Evolutionary conservation across 1,140 invertebrate genomes (phyloP).

Genomic region (Aricia agestis): DNA sequence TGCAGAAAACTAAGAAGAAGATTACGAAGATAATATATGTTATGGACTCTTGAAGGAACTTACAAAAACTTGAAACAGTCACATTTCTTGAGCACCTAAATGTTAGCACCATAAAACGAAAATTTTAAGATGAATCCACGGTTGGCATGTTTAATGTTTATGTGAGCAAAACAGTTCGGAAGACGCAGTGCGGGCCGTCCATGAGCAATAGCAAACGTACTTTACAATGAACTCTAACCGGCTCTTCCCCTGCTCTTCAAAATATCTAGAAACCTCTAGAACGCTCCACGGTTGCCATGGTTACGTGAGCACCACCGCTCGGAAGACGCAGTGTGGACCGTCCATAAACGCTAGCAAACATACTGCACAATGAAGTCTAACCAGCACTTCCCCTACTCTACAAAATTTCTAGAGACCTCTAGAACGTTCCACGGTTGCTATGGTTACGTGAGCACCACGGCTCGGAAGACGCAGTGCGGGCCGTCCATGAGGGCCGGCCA

Average conservation of each 20-base stretch:
- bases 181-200: constrained; percentile 77
- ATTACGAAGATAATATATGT: no score
- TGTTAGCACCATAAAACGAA: no score
- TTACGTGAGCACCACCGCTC: constrained; percentile 77
- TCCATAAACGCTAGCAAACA: no score
- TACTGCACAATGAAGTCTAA: constrained; percentile 77
- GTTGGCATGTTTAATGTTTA: no score
- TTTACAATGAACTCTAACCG: no score
- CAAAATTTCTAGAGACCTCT: not conserved
- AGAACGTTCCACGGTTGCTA: not conserved
- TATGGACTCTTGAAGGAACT: no score
- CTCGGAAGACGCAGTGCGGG: constrained; percentile 78
- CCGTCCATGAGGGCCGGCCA: constrained; percentile 80
- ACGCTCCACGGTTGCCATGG: not conserved
- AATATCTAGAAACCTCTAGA: not conserved
- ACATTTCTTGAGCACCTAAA: no score
- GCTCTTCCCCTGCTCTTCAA: no score
- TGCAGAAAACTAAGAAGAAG: no score
- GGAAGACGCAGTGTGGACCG: no score
- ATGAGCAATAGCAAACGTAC: constrained; percentile 48
- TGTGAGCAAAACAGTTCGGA: constrained; percentile 73
- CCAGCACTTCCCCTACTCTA: constrained; percentile 68
- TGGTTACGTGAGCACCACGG: constrained; percentile 76
- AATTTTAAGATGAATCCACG: no score
- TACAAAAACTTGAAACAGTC: no score